Evolutionary conservation across 1,140 invertebrate species (phyloP).

Genomic region (Potamilus streckersoni): DNA sequence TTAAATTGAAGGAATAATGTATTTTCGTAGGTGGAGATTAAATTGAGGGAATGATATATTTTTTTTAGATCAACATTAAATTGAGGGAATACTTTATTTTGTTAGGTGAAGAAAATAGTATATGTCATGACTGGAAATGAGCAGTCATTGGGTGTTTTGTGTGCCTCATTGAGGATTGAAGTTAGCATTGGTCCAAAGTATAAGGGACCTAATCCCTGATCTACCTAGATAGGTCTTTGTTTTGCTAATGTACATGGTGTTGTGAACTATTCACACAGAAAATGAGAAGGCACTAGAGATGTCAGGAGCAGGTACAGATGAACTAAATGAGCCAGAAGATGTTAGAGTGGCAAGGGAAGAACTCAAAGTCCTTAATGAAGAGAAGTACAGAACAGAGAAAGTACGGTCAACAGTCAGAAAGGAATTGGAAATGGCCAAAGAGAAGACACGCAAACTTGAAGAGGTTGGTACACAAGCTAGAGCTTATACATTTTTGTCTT

Average conservation of each 20-base stretch:
- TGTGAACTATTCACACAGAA: slow-evolving; percentile 28
- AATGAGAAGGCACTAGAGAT: slow-evolving; percentile 48
- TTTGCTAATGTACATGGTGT: neutral
- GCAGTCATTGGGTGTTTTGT: too few relatives aligned
- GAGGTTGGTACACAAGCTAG: slow-evolving; percentile 73
- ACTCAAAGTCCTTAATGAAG: slow-evolving; percentile 84
- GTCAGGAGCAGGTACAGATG: slow-evolving; percentile 57
- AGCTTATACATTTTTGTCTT: too few relatives aligned
- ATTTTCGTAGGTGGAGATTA: too few relatives aligned
- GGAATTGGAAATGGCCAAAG: slow-evolving; percentile 81
- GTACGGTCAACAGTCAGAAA: slow-evolving; percentile 81
- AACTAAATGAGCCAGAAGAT: slow-evolving; percentile 75
- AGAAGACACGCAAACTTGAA: slow-evolving; percentile 81
- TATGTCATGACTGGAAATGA: too few relatives aligned
- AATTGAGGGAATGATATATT: too few relatives aligned
- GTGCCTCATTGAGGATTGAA: too few relatives aligned
- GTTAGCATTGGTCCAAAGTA: neutral
- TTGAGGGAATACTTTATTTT: too few relatives aligned
- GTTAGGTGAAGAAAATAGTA: too few relatives aligned
- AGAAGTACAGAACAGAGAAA: slow-evolving; percentile 83
- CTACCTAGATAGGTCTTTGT: neutral
- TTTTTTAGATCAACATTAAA: too few relatives aligned
- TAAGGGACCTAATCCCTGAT: neutral
- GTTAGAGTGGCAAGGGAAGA: slow-evolving; percentile 87
- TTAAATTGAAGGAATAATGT: too few relatives aligned